A percentile compares a stretch with the other conserved stretches of the same genome.
phyloP scores from a whole-genome alignment of 2,888 invertebrate genomes.

The Machimus rusticus region DNA sequence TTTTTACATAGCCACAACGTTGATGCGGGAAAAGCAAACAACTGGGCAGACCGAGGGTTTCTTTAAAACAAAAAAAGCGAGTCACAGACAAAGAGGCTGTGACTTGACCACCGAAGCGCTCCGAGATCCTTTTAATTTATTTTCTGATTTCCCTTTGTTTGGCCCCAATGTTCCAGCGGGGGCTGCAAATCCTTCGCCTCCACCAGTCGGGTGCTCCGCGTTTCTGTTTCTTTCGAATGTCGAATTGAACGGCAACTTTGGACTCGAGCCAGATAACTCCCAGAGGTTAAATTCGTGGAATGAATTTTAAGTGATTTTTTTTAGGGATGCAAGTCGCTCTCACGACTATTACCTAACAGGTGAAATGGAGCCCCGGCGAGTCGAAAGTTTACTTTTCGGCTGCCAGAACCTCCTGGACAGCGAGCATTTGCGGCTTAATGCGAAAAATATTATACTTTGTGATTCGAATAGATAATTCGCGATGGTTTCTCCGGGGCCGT shows the following conservation, averaged over 20 bases:
- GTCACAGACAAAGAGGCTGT: neutral
- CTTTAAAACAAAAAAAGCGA: neutral
- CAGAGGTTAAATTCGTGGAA: constrained; percentile 3
- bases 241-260: neutral
- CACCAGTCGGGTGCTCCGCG: neutral
- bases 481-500: neutral
- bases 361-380: constrained; percentile 6
- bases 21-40: neutral
- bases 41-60: neutral
- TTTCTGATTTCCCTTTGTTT: neutral
- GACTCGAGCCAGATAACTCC: constrained; percentile 19
- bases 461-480: neutral
- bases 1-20: neutral
- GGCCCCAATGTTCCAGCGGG: neutral
- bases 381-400: neutral
- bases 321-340: neutral
- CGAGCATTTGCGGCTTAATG: neutral
- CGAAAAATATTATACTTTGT: neutral
- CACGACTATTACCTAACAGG: constrained; percentile 16
- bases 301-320: constrained; percentile 31
- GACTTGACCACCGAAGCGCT: neutral
- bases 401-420: neutral
- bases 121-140: neutral
- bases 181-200: neutral
- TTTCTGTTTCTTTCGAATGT: neutral